Evolutionary conservation across 2,888 invertebrate species (phyloP), one percentile per base, ranked within the genome.

Genomic region (Hirtodrosophila confusa): DNA sequence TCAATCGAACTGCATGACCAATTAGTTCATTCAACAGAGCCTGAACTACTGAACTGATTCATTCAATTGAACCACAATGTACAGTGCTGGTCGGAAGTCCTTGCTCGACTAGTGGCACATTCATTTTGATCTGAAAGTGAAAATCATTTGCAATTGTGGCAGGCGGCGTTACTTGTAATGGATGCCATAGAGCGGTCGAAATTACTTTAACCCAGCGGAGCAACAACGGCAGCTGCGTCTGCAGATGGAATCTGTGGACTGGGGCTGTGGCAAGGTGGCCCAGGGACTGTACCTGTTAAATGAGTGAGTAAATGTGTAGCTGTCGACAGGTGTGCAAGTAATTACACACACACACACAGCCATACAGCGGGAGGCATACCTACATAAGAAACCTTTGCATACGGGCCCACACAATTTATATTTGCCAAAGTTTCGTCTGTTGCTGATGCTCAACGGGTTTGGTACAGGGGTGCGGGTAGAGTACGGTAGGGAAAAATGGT

Each of bases 61-160:
- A 4, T 27, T 5, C 27, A 27, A 31, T 31, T 31, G 9, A 31
- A 31, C 31, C 1, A 31, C 7, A 9, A 31, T 31, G 9, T 31
- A 31, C 31, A 31, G 3, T 9, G 3, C 31, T 31, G 7, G 31
- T 31, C 31, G 4, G 17, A 40, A 35, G 50, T 48, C 48, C 45
- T 17, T 48, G 45, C 45, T 58, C 48, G 58, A 80, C 79, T 83
- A 86, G 87, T 66, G 78, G 62, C 60, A 70, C 86, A 88, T 88
- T 84, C 69, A 77, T 84, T 88, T 84, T 79, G 84, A 84, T 83
- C 86, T 69, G 86, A 84, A 84, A 88, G 88, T 84, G 84, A 88
- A 84, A 84, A 84, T 88, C 83, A 84, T 84, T 84, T 88, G 86
- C 83, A 84, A 82, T 88, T 88, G 88, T 83, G 88, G 88, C 83